Percentiles rank a stretch among this genome's conserved stretches.
Conservation (phyloP, 2,797 vertebrate species). For the Channallabes apus region DNA sequence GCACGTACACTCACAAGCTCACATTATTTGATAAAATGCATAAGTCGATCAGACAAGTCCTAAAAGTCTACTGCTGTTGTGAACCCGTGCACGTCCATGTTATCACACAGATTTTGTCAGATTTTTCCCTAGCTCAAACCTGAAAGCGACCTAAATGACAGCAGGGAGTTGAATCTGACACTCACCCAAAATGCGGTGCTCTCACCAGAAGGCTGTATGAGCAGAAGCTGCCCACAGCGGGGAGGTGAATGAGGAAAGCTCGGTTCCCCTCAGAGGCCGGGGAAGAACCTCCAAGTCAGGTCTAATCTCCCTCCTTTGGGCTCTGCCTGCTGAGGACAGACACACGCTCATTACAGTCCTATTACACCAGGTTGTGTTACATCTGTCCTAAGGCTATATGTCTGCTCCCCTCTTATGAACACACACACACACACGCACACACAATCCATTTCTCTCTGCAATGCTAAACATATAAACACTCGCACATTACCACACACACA, state of each 20-base stretch:
- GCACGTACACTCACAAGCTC: constrained; percentile 8
- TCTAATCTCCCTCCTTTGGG: constrained; percentile 86
- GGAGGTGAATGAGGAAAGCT: constrained; percentile 93
- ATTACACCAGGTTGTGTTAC: constrained; percentile 94
- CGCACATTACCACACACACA: not conserved
- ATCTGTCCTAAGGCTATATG: constrained; percentile 28
- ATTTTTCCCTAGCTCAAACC: constrained; percentile 11
- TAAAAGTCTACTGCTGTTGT: not conserved
- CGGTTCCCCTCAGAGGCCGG: constrained; percentile 86
- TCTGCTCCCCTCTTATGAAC: not conserved
- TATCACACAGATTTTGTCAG: not conserved
- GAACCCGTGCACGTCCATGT: not conserved
- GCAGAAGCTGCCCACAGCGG: constrained; percentile 77
- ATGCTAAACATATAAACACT: constrained; percentile 12
- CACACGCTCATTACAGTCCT: constrained; percentile 98
- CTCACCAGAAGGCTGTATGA: constrained; percentile 4
- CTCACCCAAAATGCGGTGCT: constrained; percentile 16
- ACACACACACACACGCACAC: constrained; percentile 12
- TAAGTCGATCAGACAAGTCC: not conserved
- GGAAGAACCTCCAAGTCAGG: constrained; percentile 68
- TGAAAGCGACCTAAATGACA: constrained; percentile 94
- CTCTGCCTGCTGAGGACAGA: constrained; percentile 87
- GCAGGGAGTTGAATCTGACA: constrained; percentile 78
- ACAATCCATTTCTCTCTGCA: not conserved
- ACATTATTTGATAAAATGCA: not conserved